Evolutionary conservation across 2,797 vertebrate genomes (phyloP).

Genomic region (Limnodromus scolopaceus): DNA sequence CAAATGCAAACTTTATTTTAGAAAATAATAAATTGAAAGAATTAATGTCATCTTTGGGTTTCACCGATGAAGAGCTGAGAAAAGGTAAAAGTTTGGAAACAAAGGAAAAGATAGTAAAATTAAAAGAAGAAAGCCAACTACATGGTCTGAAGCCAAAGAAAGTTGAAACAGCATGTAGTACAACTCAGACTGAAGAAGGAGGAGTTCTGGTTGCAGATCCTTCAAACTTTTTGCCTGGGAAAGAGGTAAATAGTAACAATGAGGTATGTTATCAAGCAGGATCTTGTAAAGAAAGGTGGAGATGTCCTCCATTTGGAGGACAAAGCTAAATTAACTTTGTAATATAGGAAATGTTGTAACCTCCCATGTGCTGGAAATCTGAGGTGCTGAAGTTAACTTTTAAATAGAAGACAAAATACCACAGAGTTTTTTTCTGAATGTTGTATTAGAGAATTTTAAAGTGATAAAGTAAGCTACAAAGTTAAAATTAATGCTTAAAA

Average conservation of each 20-base stretch:
- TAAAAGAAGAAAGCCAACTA: slow-evolving; percentile 3
- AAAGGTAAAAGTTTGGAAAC: background rate
- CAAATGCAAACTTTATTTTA: background rate
- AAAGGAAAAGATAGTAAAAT: background rate
- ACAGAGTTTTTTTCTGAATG: background rate
- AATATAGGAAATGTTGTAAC: background rate
- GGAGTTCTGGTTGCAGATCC: background rate
- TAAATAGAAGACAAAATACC: background rate
- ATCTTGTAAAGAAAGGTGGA: background rate
- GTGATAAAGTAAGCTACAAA: background rate
- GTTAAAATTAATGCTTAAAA: background rate
- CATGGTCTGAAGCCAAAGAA: background rate
- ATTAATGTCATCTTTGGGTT: slow-evolving; percentile 8
- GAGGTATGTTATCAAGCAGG: background rate
- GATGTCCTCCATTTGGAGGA: background rate
- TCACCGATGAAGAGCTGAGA: slow-evolving; percentile 3
- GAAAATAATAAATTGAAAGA: slow-evolving; percentile 57
- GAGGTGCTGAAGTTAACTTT: background rate
- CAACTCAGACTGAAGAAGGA: background rate
- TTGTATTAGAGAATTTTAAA: background rate
- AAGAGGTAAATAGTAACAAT: background rate
- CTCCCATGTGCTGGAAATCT: rapidly evolving
- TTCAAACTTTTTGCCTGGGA: background rate
- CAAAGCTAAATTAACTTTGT: background rate
- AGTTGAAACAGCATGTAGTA: background rate